phyloP scores from a whole-genome alignment of 2,797 vertebrate species.

The Poeciliopsis paucimaculata region DNA sequence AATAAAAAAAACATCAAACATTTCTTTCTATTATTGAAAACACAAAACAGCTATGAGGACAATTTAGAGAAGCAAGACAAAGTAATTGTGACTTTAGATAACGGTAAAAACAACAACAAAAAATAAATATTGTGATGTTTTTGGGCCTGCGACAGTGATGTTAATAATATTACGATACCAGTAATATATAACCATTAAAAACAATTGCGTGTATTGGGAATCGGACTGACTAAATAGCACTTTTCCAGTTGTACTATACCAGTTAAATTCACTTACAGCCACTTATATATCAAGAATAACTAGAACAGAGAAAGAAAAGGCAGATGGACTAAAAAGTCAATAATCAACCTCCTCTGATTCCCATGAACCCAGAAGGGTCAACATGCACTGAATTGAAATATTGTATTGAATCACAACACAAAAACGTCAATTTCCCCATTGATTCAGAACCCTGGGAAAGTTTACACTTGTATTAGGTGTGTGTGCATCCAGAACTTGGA shows the following conservation, averaged over 20 bases:
- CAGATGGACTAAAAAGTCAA: not conserved
- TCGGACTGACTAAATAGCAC: not conserved
- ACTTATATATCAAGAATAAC: not conserved
- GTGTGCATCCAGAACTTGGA: constrained; percentile 9
- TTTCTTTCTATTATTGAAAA: not conserved
- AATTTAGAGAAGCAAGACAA: not conserved
- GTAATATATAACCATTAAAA: not conserved
- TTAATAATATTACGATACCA: not conserved
- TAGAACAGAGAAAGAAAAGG: not conserved
- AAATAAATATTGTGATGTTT: not conserved
- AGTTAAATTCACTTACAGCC: not conserved
- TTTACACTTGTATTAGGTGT: constrained; percentile 5
- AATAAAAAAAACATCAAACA: no score
- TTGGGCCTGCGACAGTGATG: not conserved
- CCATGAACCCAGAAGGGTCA: not conserved
- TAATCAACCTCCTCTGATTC: not conserved
- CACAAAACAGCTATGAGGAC: not conserved
- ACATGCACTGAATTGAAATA: not conserved
- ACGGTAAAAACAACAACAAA: not conserved
- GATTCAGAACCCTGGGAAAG: constrained; percentile 20
- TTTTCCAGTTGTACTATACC: not conserved
- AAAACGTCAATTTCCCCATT: not conserved
- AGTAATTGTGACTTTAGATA: not conserved
- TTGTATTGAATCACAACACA: not conserved
- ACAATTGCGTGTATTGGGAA: no score